Evolutionary conservation across 2,113 vertebrate species (phyloP).

Genomic region (Blennius ocellaris): DNA sequence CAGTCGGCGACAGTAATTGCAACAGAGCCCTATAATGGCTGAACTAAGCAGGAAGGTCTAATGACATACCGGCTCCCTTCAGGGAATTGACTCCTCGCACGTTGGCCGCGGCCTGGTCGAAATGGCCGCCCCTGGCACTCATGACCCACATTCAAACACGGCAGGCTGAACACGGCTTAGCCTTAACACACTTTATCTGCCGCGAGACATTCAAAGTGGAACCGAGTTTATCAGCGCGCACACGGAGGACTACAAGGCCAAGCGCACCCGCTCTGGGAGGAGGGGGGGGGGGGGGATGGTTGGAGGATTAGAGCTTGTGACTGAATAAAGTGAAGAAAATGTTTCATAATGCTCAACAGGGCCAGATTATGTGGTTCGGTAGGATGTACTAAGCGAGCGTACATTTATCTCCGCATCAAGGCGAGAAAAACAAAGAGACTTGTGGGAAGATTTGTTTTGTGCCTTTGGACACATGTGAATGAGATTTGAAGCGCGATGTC

Average conservation of each 20-base stretch:
- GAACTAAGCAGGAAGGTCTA: slow-evolving; percentile 63
- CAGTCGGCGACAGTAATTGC: slow-evolving; percentile 43
- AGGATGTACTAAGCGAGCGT: too few relatives aligned
- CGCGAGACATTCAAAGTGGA: slow-evolving; percentile 3
- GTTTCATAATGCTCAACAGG: too few relatives aligned
- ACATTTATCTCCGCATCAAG: too few relatives aligned
- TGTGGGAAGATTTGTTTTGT: too few relatives aligned
- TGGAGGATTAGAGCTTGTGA: too few relatives aligned
- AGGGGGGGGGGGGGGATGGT: too few relatives aligned
- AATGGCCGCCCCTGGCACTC: slow-evolving; percentile 44
- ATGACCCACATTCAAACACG: slow-evolving; percentile 58
- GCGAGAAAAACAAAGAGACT: too few relatives aligned
- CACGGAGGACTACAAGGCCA: not conserved
- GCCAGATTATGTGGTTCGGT: too few relatives aligned
- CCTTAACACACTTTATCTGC: slow-evolving; percentile 8
- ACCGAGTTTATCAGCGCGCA: not conserved
- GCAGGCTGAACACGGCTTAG: slow-evolving; percentile 10
- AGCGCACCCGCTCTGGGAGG: not conserved
- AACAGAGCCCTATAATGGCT: slow-evolving; percentile 42
- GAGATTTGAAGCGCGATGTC: too few relatives aligned
- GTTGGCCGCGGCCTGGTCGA: slow-evolving; percentile 26
- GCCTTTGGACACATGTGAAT: too few relatives aligned
- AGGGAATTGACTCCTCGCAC: slow-evolving; percentile 50
- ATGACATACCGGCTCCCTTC: slow-evolving; percentile 50
- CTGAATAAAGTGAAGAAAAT: too few relatives aligned